Conservation (phyloP, 2,113 vertebrate species). For the Rana temporaria region DNA sequence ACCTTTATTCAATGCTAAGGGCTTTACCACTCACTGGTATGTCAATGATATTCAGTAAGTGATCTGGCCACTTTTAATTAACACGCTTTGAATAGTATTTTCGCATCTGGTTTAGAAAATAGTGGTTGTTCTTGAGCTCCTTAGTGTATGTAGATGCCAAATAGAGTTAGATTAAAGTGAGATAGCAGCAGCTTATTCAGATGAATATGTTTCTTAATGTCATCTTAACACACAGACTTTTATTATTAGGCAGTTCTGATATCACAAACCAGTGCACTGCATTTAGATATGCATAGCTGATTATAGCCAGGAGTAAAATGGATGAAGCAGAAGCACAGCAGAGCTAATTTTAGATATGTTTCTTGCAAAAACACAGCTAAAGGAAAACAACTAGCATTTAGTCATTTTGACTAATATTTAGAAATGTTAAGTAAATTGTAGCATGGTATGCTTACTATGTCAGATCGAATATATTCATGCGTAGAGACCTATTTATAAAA, state of each 20-base stretch:
- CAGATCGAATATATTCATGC: background rate
- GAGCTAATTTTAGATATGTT: slow-evolving; percentile 51
- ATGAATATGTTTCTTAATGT: slow-evolving; percentile 9
- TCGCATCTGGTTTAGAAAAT: background rate
- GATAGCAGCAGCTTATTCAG: background rate
- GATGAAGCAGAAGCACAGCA: slow-evolving; percentile 40
- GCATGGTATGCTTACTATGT: slow-evolving; percentile 17
- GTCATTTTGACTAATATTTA: slow-evolving; percentile 48
- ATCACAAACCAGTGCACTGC: slow-evolving; percentile 46
- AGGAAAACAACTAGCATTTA: slow-evolving; percentile 52
- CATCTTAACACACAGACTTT: background rate
- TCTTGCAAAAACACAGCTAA: slow-evolving; percentile 43
- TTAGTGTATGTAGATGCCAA: too few relatives aligned
- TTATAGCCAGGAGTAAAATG: slow-evolving; percentile 51
- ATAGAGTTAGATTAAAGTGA: too few relatives aligned
- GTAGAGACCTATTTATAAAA: too few relatives aligned
- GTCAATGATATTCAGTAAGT: slow-evolving; percentile 12
- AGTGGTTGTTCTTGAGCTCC: too few relatives aligned
- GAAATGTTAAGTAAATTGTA: slow-evolving; percentile 25
- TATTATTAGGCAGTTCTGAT: slow-evolving; percentile 37
- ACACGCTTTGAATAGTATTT: background rate
- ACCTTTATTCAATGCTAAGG: slow-evolving; percentile 8
- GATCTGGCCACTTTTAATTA: background rate
- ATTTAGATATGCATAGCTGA: slow-evolving; percentile 55
- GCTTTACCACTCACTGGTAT: slow-evolving; percentile 2